phyloP scores from a whole-genome alignment of 2,113 vertebrate genomes.

The Fregata magnificens region DNA sequence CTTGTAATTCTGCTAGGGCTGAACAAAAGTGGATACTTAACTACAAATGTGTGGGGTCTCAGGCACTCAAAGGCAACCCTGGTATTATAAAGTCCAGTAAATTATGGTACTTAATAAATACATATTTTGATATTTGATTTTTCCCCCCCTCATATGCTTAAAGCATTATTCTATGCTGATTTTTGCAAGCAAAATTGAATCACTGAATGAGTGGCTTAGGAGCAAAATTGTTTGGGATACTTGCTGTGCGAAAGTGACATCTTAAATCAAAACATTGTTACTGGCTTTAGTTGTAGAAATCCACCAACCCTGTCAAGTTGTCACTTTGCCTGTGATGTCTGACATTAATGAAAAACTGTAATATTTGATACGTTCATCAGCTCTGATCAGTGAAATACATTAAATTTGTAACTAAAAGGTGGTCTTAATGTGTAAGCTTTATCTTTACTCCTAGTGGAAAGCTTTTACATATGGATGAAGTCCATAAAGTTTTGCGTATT shows the following conservation, averaged over 20 bases:
- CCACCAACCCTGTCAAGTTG: background rate
- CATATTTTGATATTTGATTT: background rate
- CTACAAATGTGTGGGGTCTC: background rate
- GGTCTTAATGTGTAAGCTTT: background rate
- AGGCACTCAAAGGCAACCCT: background rate
- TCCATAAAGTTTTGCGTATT: background rate
- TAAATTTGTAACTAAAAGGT: background rate
- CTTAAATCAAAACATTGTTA: constrained; percentile 22
- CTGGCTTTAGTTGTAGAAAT: background rate
- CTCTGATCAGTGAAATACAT: background rate
- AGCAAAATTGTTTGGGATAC: background rate
- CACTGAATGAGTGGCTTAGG: background rate
- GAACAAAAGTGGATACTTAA: background rate
- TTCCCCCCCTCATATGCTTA: background rate
- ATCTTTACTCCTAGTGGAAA: background rate
- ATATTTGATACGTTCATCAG: background rate
- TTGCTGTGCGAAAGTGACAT: background rate
- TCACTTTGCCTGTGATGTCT: background rate
- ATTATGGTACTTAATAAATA: background rate
- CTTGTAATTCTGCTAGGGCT: background rate
- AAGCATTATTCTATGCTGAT: background rate
- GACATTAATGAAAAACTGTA: background rate
- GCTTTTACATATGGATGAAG: background rate
- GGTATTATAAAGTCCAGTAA: background rate
- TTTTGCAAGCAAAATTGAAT: background rate